Percentiles rank a stretch among this genome's conserved stretches.
Evolutionary conservation across 2,797 vertebrate species (phyloP).

Genomic region (Amblyraja radiata): DNA sequence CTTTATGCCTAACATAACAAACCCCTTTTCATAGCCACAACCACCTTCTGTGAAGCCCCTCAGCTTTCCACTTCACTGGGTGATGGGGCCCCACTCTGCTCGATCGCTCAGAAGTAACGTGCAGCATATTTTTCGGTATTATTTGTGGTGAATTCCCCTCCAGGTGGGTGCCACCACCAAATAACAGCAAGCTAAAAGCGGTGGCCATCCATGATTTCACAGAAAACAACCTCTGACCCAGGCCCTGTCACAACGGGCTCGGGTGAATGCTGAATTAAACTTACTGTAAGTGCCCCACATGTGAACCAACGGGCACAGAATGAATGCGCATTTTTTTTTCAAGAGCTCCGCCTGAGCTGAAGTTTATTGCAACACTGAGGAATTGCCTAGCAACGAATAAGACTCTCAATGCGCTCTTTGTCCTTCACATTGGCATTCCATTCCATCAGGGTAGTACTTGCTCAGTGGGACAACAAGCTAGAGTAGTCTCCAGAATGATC

Average conservation of each 20-base stretch:
- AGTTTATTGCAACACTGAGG: slow-evolving; percentile 73
- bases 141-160: neutral
- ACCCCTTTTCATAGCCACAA: neutral
- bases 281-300: slow-evolving; percentile 46
- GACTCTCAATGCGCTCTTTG: slow-evolving; percentile 76
- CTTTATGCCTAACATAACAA: neutral
- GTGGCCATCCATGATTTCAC: slow-evolving; percentile 31
- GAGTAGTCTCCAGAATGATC: slow-evolving; percentile 35
- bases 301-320: slow-evolving; percentile 61
- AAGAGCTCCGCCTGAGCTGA: slow-evolving; percentile 62
- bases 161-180: neutral
- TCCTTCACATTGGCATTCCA: slow-evolving; percentile 60
- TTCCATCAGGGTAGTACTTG: slow-evolving; percentile 58
- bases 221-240: slow-evolving; percentile 46
- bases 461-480: slow-evolving; percentile 56
- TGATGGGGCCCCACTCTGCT: neutral
- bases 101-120: neutral
- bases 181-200: neutral
- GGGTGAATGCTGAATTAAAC: slow-evolving; percentile 62
- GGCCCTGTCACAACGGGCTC: slow-evolving; percentile 53
- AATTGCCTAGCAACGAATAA: slow-evolving; percentile 75
- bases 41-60: neutral
- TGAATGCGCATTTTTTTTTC: slow-evolving; percentile 66
- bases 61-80: neutral
- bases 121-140: neutral